Evolutionary conservation across 2,113 vertebrate species (phyloP), one percentile per base, ranked within the genome.

Genomic region (Hystrix cristata): DNA sequence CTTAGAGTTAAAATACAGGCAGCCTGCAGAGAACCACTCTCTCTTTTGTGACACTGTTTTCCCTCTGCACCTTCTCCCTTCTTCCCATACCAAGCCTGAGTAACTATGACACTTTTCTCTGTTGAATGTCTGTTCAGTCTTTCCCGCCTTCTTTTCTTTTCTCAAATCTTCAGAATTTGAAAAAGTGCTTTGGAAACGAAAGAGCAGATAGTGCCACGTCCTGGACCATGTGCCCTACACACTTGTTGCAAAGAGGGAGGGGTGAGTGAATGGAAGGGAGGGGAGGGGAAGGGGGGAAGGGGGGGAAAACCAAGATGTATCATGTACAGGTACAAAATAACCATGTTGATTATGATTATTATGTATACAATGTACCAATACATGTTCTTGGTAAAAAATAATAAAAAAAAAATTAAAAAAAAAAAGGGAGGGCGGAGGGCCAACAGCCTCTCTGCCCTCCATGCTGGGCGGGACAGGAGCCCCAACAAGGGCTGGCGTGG

Each of bases 11-110:
- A 16, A 53, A n/a, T 46, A 23, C 21, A 64, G 18, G 18, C 21
- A 7, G 4, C 53, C 48, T 9, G 18, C 48, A 16, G 19, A 7
- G 11, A 0, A 1, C 46, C 16, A 3, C 4, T 1, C 60, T 31
- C 34, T 76, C 15, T 9, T 18, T 19, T 7, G 2, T 29, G 72
- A 46, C 34, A 46, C 46, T 13, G 23, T 62, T 59, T 60, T 14
- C 19, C 7, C 7, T 31, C 13, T 67, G 62, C 25, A 64, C 31
- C 23, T 10, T 62, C 60, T 62, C 2, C 62, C 18, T 67, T 43
- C 59, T 43, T 38, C 67, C 38, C 21, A n/a, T 48, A n/a, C 38
- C 48, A 0, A 51, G 14, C n/a, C 88, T 62, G 7, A 3, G 59
- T 38, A 48, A 74, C 10, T 0, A 29, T 3, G 1, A 16, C 0